Evolutionary conservation across 1,140 invertebrate species (phyloP), one percentile per base, ranked within the genome.

Genomic region (Hypsibius dujardini): DNA sequence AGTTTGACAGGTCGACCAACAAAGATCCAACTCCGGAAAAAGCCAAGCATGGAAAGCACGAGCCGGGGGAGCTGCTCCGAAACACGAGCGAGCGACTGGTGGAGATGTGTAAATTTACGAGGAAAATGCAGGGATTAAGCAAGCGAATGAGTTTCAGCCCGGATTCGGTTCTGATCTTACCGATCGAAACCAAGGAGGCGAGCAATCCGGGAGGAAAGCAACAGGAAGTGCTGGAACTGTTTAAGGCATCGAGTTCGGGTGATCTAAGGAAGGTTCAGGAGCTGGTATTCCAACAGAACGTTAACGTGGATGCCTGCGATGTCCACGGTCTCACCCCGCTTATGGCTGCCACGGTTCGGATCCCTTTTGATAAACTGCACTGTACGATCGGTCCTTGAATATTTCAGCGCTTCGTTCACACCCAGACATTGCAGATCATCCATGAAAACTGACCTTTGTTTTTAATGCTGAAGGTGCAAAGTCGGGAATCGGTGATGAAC

Each of bases 241-340:
- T 56, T n/a, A 7, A n/a, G n/a, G 50, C 50, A 12, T 56, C 7
- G 7, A n/a, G 7, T n/a, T 12, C 50, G 50, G 50, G 50, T 12
- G 50, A 56, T n/a, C n/a, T 56, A n/a, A 56, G 50, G 50, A 56
- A 12, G 50, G 50, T 56, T n/a, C 50, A 56, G 7, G 7, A 56
- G 50, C n/a, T 56, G 50, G n/a, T 56, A 7, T n/a, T 56, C 7
- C 50, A n/a, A n/a, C 7, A 56, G 7, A 56, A 56, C 7, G 7
- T 56, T n/a, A 56, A 56, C 50, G 50, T 56, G 7, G 50, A 56
- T n/a, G 50, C n/a, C n/a, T 56, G 50, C n/a, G 50, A 56, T n/a
- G 7, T 7, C 50, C 7, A 56, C n/a, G 50, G 50, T 56, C 7
- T 56, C 50, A 12, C 50, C 7, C 50, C 50, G 7, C n/a, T 56